Evolutionary conservation across 2,113 vertebrate species (phyloP).

Genomic region (Oncorhynchus clarkii): DNA sequence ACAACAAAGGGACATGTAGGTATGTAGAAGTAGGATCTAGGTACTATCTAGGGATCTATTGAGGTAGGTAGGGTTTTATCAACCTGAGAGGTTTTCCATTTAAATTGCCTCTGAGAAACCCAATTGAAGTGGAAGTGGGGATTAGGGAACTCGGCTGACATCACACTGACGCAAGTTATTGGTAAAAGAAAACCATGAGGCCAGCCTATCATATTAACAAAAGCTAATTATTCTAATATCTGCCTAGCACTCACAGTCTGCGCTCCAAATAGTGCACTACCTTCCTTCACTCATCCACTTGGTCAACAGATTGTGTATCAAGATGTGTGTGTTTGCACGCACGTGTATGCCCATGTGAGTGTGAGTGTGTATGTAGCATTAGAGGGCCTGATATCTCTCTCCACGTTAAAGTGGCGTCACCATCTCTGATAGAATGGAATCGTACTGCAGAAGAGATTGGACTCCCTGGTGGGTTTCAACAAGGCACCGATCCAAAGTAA

Average conservation of each 20-base stretch:
- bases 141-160: too few relatives aligned
- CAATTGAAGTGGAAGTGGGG: too few relatives aligned
- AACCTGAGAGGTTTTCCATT: conserved; percentile 17
- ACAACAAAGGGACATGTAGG: not conserved
- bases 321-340: not conserved
- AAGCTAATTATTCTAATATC: too few relatives aligned
- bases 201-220: too few relatives aligned
- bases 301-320: not conserved
- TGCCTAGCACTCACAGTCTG: not conserved
- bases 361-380: not conserved
- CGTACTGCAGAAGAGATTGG: not conserved
- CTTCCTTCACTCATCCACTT: too few relatives aligned
- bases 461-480: conserved; percentile 13
- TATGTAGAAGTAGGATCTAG: not conserved
- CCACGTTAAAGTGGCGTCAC: not conserved
- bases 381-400: conserved; percentile 4
- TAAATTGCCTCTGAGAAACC: too few relatives aligned
- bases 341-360: not conserved
- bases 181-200: too few relatives aligned
- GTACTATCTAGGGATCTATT: not conserved
- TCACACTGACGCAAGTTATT: too few relatives aligned
- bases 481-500: conserved; percentile 13
- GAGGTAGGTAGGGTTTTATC: conserved; percentile 33
- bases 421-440: not conserved
- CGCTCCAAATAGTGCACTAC: too few relatives aligned